Evolutionary conservation across 1,140 invertebrate species (phyloP).

Genomic region (Platorchestia sp.): DNA sequence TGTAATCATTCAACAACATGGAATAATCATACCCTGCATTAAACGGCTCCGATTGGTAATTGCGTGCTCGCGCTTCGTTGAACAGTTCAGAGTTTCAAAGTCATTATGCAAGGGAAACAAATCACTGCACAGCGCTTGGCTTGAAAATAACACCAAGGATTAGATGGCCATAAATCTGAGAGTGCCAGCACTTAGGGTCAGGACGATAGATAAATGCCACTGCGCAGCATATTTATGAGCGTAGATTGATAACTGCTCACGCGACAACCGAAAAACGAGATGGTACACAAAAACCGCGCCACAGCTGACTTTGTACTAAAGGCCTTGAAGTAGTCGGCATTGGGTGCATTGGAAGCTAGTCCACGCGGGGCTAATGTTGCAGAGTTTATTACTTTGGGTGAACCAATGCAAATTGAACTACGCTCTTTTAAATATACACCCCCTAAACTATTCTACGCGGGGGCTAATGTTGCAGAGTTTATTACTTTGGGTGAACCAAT

Average conservation of each 20-base stretch:
- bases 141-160: not conserved
- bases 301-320: too few relatives aligned
- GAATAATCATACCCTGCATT: not conserved
- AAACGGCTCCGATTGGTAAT: not conserved
- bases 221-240: not conserved
- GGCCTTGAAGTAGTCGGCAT: too few relatives aligned
- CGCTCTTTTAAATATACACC: too few relatives aligned
- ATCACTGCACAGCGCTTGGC: not conserved
- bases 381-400: not conserved
- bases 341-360: too few relatives aligned
- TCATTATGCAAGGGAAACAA: not conserved
- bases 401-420: not conserved
- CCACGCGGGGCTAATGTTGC: not conserved
- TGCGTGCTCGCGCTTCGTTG: not conserved
- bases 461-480: not conserved
- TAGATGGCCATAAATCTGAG: not conserved
- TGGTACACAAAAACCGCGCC: too few relatives aligned
- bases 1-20: not conserved
- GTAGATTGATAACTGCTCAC: not conserved
- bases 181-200: not conserved
- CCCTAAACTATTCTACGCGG: not conserved
- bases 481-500: not conserved
- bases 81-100: not conserved
- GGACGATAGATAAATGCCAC: too few relatives aligned
- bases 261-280: not conserved